phyloP scores from a whole-genome alignment of 2,113 vertebrate genomes.

The Trachemys scripta region DNA sequence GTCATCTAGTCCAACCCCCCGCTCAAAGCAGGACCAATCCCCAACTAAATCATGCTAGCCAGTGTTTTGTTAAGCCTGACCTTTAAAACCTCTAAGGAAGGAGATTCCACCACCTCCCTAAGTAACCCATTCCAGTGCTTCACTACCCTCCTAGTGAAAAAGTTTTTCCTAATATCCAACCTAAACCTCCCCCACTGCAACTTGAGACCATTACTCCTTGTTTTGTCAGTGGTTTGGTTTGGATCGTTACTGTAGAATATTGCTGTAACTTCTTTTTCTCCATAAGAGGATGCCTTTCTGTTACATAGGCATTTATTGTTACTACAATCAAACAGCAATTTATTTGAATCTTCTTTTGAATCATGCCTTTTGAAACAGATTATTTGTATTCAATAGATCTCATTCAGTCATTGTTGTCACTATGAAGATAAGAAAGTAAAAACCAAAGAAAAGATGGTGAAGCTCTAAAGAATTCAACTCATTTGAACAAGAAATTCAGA shows the following conservation, averaged over 20 bases:
- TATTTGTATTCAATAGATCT: neutral
- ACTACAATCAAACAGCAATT: conserved; percentile 8
- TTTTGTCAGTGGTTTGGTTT: neutral
- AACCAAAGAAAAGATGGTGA: neutral
- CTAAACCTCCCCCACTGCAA: no score
- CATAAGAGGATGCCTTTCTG: neutral
- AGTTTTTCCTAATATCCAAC: no score
- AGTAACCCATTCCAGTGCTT: no score
- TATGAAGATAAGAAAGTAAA: neutral
- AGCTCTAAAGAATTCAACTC: neutral
- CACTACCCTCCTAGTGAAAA: no score
- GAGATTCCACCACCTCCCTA: no score
- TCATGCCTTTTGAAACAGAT: neutral
- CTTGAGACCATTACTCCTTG: no score
- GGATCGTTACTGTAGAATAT: neutral
- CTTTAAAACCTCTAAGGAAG: no score
- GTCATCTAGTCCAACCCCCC: no score
- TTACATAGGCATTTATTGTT: conserved; percentile 18
- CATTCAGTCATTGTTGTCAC: neutral
- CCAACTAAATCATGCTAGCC: no score
- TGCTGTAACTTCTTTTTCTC: neutral
- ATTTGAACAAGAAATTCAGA: neutral
- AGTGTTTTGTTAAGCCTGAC: no score
- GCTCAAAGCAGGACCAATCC: no score
- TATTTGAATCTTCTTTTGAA: neutral